These are phyloP conservation scores for Crioceris asparagi DNA, from an alignment of 2,888 invertebrate genomes.

Conservation along the genomic window DNA sequence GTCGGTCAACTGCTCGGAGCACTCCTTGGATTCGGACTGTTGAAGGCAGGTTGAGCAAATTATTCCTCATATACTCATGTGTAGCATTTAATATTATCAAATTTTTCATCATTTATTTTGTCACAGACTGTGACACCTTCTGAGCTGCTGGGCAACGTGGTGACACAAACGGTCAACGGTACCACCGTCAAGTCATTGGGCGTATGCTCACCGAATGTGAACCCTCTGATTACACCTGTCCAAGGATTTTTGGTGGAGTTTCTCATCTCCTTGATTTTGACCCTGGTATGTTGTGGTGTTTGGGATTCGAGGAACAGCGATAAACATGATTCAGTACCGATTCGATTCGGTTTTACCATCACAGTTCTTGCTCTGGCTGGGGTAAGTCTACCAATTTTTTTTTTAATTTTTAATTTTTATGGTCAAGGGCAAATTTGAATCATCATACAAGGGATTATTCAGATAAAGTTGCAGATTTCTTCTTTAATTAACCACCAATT, in stretches of 20 bases:
- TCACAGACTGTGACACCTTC: conserved; percentile 26
- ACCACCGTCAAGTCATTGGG: conserved; percentile 15
- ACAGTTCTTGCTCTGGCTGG: conserved; percentile 54
- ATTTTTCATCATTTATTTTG: conserved; percentile 3
- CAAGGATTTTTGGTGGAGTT: conserved; percentile 57
- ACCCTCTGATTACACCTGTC: conserved; percentile 22
- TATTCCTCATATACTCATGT: not conserved
- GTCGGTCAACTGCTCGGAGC: conserved; percentile 58
- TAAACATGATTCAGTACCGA: conserved; percentile 52
- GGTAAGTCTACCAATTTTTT: conserved; percentile 36
- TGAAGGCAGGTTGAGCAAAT: conserved; percentile 39
- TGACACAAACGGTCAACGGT: conserved; percentile 7
- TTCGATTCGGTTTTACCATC: conserved; percentile 59
- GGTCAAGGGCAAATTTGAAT: not conserved
- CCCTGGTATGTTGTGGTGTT: conserved; percentile 55
- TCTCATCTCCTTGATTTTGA: conserved; percentile 51
- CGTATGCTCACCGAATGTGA: conserved; percentile 30
- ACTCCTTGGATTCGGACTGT: conserved; percentile 54
- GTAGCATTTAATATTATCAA: not conserved
- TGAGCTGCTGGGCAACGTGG: conserved; percentile 14
- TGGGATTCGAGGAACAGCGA: conserved; percentile 60
- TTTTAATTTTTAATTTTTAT: not conserved
- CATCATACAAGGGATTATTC: not conserved
- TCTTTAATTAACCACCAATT: no score
- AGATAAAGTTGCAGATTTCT: no score